A percentile compares a stretch with the other conserved stretches of the same genome.
phyloP scores from a whole-genome alignment of 1,140 invertebrate genomes.

The Brachionus rotundiformis region DNA sequence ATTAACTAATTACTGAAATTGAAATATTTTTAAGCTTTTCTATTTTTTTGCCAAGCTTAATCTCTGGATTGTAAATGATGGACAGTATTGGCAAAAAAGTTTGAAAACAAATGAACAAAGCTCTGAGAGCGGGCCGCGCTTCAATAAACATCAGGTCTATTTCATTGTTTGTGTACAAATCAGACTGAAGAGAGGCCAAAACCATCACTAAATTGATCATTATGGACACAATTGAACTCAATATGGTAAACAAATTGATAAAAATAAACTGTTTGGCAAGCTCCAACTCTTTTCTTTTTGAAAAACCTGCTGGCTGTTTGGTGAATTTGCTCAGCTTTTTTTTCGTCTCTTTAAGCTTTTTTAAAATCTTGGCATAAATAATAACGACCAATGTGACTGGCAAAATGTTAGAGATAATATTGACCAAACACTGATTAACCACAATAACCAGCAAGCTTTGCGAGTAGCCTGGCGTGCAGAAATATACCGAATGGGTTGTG shows the following conservation, averaged over 20 bases:
- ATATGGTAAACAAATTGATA: background rate
- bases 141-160: background rate
- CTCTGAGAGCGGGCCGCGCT: background rate
- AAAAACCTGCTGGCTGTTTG: background rate
- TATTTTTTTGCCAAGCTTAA: background rate
- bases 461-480: constrained; percentile 15
- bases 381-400: background rate
- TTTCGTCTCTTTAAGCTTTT: background rate
- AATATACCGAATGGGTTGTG: background rate
- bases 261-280: constrained; percentile 31
- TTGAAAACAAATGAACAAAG: background rate
- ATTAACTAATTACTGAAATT: background rate
- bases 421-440: background rate
- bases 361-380: background rate
- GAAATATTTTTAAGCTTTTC: background rate
- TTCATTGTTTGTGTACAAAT: background rate
- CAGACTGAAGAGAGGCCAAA: background rate
- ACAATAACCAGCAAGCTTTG: background rate
- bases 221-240: background rate
- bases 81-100: background rate
- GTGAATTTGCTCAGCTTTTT: background rate
- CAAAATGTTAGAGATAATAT: background rate
- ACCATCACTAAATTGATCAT: constrained; percentile 16
- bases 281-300: background rate
- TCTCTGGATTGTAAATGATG: background rate